Base-by-base conservation (phyloP, 2,888 invertebrate species). In the Teleogryllus oceanicus region DNA sequence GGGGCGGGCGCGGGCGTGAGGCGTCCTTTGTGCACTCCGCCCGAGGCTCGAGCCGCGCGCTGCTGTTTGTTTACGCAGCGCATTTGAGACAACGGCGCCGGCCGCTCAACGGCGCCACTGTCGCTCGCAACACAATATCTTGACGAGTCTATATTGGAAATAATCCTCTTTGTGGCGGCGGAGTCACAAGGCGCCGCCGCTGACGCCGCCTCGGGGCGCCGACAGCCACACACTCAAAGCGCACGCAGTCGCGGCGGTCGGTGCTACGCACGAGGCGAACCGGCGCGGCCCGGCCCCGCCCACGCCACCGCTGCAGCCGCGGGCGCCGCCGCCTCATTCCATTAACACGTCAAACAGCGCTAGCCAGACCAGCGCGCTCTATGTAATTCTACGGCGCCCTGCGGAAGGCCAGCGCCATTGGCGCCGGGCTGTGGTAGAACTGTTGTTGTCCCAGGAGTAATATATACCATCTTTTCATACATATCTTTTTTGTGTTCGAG, bases 81-180 rank as follows among this genome's bases (percentile, higher is more conserved):
- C 62, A 62, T 62, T 62, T 62, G n/a, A 62, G 62, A 62, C 62
- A 62, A 62, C 62, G n/a, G 62, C 62, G 62, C n/a, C 62, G 16
- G n/a, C 62, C 62, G 62, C 62, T 62, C 16, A 62, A 62, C n/a
- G 62, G 62, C n/a, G 62, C 62, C 62, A n/a, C n/a, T 62, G 62
- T 62, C 62, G n/a, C 62, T 62, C 62, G 62, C 62, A 62, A 62
- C 62, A 62, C 62, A 62, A 62, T 62, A 62, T 62, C 62, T 62
- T n/a, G 62, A 62, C 62, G 62, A 62, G 62, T 62, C 62, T 62
- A 62, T 62, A 62, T 62, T 62, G 62, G 62, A 62, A 62, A 62
- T 62, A 62, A 62, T 62, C 62, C 62, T 62, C 62, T 62, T 62
- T 62, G 62, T 62, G 62, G 62, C 62, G 62, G 62, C 13, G 62